phyloP scores from a whole-genome alignment of 2,888 invertebrate species.

The Noctua comes region DNA sequence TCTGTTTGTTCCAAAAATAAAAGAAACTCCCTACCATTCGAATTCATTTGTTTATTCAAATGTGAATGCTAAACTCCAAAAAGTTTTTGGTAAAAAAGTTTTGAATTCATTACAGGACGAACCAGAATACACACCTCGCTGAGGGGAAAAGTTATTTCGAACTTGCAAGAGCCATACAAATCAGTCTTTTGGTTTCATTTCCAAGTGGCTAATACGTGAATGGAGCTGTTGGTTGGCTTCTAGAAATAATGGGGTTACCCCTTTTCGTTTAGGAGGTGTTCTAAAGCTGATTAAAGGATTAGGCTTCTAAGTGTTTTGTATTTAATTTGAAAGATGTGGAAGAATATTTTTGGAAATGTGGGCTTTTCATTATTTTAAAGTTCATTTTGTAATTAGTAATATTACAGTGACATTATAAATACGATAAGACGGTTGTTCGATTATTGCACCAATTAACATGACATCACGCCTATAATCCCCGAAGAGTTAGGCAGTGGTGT shows the following conservation, averaged over 20 bases:
- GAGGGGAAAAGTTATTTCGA: slow-evolving; percentile 6
- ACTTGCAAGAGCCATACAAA: slow-evolving; percentile 12
- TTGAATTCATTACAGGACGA: slow-evolving; percentile 31
- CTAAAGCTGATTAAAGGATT: neutral
- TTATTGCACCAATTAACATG: neutral
- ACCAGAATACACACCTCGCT: slow-evolving; percentile 4
- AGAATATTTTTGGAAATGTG: neutral
- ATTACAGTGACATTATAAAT: neutral
- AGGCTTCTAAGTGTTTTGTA: neutral
- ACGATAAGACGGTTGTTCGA: neutral
- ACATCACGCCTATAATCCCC: neutral
- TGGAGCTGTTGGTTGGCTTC: neutral
- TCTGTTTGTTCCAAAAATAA: neutral
- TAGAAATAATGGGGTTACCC: neutral
- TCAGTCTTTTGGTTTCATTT: slow-evolving; percentile 8
- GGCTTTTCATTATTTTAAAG: too few species aligned
- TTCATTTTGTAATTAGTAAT: neutral
- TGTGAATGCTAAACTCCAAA: slow-evolving; percentile 14
- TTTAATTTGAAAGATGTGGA: neutral
- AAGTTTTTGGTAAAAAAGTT: slow-evolving; percentile 37
- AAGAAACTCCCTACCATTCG: neutral
- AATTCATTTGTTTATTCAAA: slow-evolving; percentile 51
- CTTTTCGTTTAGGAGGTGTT: neutral
- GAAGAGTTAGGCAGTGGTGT: neutral
- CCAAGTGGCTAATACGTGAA: slow-evolving; percentile 5